phyloP scores from a whole-genome alignment of 2,113 vertebrate species.

The Spizaetus ornatus region DNA sequence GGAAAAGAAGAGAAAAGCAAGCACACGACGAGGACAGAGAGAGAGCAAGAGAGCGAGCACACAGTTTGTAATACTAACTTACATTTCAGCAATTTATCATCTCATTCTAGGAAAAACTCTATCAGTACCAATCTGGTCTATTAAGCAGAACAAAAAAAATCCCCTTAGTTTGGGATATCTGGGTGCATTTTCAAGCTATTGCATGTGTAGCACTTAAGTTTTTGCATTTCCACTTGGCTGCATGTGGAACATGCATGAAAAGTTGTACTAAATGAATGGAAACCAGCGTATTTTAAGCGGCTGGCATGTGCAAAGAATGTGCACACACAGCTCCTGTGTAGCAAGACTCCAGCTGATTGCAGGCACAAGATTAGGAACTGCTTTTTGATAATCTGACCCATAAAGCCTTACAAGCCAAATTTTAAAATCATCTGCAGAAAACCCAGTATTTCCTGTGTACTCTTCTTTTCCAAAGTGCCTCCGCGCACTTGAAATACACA shows the following conservation, averaged over 20 bases:
- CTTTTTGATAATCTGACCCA: neutral
- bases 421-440: neutral
- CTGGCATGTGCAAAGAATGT: neutral
- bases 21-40: neutral
- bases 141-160: neutral
- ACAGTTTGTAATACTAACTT: neutral
- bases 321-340: neutral
- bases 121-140: neutral
- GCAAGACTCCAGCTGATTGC: neutral
- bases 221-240: neutral
- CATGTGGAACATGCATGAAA: neutral
- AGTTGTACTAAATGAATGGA: neutral
- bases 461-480: neutral
- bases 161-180: neutral
- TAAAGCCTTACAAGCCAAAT: neutral
- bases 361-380: neutral
- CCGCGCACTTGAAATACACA: neutral
- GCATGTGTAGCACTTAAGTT: neutral
- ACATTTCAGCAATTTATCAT: neutral
- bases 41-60: accelerated
- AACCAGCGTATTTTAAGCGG: neutral
- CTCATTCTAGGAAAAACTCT: neutral
- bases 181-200: neutral
- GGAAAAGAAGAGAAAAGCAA: slow-evolving; percentile 17
- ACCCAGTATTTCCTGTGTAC: neutral